Evolutionary conservation across 2,888 invertebrate genomes (phyloP).

Genomic region (Chesias legatella): DNA sequence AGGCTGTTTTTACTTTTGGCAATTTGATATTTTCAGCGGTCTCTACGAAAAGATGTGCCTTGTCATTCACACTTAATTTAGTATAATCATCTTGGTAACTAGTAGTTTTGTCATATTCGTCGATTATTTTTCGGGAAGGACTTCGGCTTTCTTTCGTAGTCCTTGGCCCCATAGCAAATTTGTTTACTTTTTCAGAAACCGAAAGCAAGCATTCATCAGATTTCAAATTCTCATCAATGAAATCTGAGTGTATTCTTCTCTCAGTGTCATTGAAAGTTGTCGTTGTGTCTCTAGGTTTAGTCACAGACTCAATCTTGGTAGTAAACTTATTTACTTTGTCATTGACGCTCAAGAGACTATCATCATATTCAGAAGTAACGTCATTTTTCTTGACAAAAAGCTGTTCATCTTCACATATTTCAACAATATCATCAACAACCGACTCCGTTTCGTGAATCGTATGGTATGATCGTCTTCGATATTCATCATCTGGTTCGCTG

Average conservation of each 20-base stretch:
- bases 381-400: constrained; percentile 60
- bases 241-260: constrained; percentile 70
- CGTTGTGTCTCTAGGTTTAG: constrained; percentile 49
- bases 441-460: constrained; percentile 82
- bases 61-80: constrained; percentile 82
- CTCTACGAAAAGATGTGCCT: constrained; percentile 82
- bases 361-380: constrained; percentile 64
- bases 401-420: constrained; percentile 77
- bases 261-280: constrained; percentile 54
- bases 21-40: constrained; percentile 80
- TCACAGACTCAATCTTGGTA: constrained; percentile 56
- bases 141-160: constrained; percentile 60
- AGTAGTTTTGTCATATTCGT: constrained; percentile 78
- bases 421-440: constrained; percentile 78
- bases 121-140: constrained; percentile 61
- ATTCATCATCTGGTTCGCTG: constrained; percentile 86
- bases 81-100: constrained; percentile 72
- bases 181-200: constrained; percentile 85
- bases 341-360: constrained; percentile 77
- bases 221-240: constrained; percentile 70
- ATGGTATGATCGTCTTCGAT: constrained; percentile 56
- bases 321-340: constrained; percentile 79
- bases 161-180: constrained; percentile 78
- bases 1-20: constrained; percentile 54
- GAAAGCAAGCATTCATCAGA: constrained; percentile 83